Conservation (phyloP, 1,140 invertebrate genomes). For the Ceratitis capitata region DNA sequence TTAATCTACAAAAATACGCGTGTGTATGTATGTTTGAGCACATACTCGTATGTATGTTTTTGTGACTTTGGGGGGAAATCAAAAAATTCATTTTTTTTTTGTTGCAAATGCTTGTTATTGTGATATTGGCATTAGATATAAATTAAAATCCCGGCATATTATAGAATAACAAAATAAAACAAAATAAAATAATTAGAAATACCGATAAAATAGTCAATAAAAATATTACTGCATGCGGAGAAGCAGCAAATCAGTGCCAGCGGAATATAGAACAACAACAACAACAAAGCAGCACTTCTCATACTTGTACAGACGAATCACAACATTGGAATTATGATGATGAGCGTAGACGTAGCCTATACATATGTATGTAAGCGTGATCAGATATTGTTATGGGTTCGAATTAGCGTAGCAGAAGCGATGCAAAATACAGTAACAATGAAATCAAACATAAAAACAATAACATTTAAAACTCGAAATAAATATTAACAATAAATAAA, state of each 20-base stretch:
- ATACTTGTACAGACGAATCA: background rate
- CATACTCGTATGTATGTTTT: background rate
- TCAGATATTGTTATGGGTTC: background rate
- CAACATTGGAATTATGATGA: background rate
- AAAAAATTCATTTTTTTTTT: too few relatives aligned
- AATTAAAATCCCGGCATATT: background rate
- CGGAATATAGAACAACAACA: too few relatives aligned
- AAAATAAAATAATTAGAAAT: background rate
- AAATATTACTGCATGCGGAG: background rate
- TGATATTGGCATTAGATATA: conserved; percentile 20
- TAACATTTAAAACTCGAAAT: background rate
- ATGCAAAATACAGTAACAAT: background rate
- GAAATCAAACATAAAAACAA: background rate
- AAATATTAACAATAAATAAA: background rate
- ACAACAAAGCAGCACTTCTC: background rate
- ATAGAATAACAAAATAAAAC: background rate
- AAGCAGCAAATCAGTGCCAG: background rate
- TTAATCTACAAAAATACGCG: background rate
- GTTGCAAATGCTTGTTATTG: background rate
- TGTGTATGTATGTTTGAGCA: too few relatives aligned
- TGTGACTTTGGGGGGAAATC: background rate
- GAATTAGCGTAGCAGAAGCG: background rate
- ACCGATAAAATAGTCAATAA: background rate
- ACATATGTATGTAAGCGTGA: background rate
- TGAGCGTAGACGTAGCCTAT: background rate